Evolutionary conservation across 2,888 invertebrate species (phyloP).

Genomic region (Corbicula japonica): DNA sequence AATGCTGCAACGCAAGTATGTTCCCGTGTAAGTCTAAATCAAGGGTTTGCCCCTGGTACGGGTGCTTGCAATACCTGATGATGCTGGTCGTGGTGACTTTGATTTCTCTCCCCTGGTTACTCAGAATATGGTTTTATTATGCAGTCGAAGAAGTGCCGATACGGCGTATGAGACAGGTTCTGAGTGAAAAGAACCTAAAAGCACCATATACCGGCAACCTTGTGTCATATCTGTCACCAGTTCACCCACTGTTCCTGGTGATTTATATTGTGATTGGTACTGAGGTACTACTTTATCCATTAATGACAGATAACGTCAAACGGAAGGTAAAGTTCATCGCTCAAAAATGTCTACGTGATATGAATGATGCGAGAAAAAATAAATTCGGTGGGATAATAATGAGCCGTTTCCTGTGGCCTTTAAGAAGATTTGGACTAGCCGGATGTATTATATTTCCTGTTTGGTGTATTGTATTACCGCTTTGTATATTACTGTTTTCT

Average conservation of each 20-base stretch:
- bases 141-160: conserved; percentile 24
- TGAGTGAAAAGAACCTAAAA: conserved; percentile 13
- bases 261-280: conserved; percentile 33
- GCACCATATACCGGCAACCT: conserved; percentile 42
- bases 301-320: conserved; percentile 32
- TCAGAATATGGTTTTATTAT: conserved; percentile 56
- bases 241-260: conserved; percentile 28
- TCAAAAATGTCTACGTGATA: conserved; percentile 44
- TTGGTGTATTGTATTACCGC: conserved; percentile 18
- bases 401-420: conserved; percentile 25
- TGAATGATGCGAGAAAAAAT: conserved; percentile 9
- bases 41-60: conserved; percentile 32
- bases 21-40: conserved; percentile 7
- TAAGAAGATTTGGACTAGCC: conserved; percentile 31
- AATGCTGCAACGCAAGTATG: conserved; percentile 43
- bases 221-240: conserved; percentile 43
- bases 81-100: conserved; percentile 5
- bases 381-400: conserved; percentile 27
- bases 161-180: not conserved
- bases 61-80: conserved; percentile 21
- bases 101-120: conserved; percentile 34
- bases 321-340: conserved; percentile 39
- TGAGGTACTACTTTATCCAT: conserved; percentile 23
- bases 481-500: conserved; percentile 9
- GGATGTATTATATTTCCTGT: conserved; percentile 38